These are phyloP conservation scores for Clivina fossor DNA, from an alignment of 2,888 invertebrate genomes.

Conservation along the genomic window DNA sequence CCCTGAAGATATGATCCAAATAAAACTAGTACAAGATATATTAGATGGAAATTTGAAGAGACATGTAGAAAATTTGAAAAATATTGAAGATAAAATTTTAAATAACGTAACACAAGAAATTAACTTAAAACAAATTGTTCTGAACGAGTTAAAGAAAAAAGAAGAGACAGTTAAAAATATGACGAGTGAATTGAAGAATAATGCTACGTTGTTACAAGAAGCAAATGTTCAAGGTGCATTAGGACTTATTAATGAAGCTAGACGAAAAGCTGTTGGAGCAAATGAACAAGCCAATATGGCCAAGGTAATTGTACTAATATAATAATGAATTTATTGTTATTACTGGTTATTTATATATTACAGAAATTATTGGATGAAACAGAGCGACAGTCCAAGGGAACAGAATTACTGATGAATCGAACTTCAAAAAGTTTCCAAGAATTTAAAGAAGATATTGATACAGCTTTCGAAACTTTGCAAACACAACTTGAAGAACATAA, in stretches of 20 bases:
- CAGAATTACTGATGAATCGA: slow-evolving; percentile 63
- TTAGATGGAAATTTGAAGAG: slow-evolving; percentile 63
- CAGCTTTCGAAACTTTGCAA: slow-evolving; percentile 66
- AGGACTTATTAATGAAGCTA: slow-evolving; percentile 83
- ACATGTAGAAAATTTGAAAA: slow-evolving; percentile 6
- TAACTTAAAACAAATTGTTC: slow-evolving; percentile 68
- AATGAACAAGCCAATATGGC: slow-evolving; percentile 51
- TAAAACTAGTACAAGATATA: slow-evolving; percentile 60
- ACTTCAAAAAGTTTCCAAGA: slow-evolving; percentile 63
- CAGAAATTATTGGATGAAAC: slow-evolving; percentile 57
- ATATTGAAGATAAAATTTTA: slow-evolving; percentile 62
- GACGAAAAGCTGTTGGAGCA: slow-evolving; percentile 64
- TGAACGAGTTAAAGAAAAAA: slow-evolving; percentile 67
- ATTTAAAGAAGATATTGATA: slow-evolving; percentile 72
- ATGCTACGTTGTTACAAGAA: slow-evolving; percentile 91
- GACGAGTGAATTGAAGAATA: slow-evolving; percentile 77
- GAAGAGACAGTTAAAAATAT: slow-evolving; percentile 66
- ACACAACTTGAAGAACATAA: slow-evolving; percentile 69
- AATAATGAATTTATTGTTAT: slow-evolving; percentile 16
- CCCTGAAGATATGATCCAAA: slow-evolving; percentile 60
- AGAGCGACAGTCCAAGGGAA: slow-evolving; percentile 64
- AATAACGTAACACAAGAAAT: slow-evolving; percentile 71
- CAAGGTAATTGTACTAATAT: slow-evolving; percentile 37
- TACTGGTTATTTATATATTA: slow-evolving; percentile 46
- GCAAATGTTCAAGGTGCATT: slow-evolving; percentile 94